Conservation (phyloP, 2,888 invertebrate genomes). For the Meiosimyza platycephala region DNA sequence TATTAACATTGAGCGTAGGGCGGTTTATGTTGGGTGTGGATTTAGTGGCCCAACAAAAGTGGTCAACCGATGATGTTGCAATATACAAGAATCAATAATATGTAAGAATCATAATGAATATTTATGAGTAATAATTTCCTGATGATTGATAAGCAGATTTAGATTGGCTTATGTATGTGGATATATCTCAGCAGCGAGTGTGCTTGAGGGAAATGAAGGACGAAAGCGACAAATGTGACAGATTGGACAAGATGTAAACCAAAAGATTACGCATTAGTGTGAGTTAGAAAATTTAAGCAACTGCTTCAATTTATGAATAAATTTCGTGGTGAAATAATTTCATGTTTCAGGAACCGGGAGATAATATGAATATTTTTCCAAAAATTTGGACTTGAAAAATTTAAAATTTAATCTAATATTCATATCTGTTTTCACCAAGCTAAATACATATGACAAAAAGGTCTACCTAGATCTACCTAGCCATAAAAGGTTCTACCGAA, state of each 20-base stretch:
- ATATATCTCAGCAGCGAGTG: not conserved
- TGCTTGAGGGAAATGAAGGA: not conserved
- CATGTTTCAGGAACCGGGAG: not conserved
- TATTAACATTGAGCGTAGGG: not conserved
- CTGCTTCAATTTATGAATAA: conserved; percentile 20
- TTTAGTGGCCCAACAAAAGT: conserved; percentile 40
- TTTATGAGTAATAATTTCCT: conserved; percentile 41
- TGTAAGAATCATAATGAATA: conserved; percentile 45
- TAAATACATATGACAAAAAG: too few relatives aligned
- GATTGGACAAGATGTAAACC: conserved; percentile 35
- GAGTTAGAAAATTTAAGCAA: conserved; percentile 5
- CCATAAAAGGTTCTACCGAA: too few relatives aligned
- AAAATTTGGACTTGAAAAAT: not conserved
- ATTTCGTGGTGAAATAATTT: not conserved
- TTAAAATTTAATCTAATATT: too few relatives aligned
- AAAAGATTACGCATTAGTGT: not conserved
- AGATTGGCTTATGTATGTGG: not conserved
- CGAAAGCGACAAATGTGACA: conserved; percentile 38
- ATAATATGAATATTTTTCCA: not conserved
- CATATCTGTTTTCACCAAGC: too few relatives aligned
- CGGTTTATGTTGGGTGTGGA: conserved; percentile 35
- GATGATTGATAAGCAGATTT: conserved; percentile 44
- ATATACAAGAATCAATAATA: conserved; percentile 19
- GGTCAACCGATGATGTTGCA: conserved; percentile 50
- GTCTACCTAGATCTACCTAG: too few relatives aligned